Evolutionary conservation across 2,113 vertebrate species (phyloP), one percentile per base, ranked within the genome.

Genomic region (Albula glossodonta): DNA sequence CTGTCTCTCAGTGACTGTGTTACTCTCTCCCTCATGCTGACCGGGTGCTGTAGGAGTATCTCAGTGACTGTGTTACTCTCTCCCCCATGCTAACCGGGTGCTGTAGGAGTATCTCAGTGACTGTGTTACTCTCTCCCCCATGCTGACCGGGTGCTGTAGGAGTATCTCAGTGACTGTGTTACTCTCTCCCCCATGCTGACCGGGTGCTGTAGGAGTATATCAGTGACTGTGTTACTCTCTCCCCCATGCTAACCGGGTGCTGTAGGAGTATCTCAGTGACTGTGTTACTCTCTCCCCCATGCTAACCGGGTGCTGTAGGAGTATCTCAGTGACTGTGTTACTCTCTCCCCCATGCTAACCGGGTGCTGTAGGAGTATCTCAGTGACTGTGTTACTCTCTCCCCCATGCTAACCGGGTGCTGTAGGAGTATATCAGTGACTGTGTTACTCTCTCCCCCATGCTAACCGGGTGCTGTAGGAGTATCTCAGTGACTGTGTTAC

Each of bases 361-460:
- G 25, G 91, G 81, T 56, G 85, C 90, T 92, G 91, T 96, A 99
- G 98, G 98, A 99, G 90, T 99, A 99, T 95, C 99, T 99, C 95
- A 98, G 98, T 87, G 13, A 85, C 74, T n/a, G 85, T 80, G 56
- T 87, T 91, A 81, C 90, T 87, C 89, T 91, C 83, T 84, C 92
- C 86, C 51, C 86, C 90, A 81, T 91, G 92, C 94, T 93, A 92
- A 92, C 91, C 91, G 25, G 91, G 81, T 56, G 85, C 90, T 92
- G 91, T 96, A 99, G 98, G 98, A 99, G 90, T 99, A 99, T 95
- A 99, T 99, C 95, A 98, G 98, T 63, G 83, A 85, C 74, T n/a
- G 85, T 80, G 56, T 87, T 91, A 81, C 90, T 87, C 89, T 91
- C 83, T 84, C 92, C 86, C 51, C 86, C 90, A 81, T 91, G 92